Evolutionary conservation across 2,113 vertebrate genomes (phyloP).

Genomic region (Calypte anna): DNA sequence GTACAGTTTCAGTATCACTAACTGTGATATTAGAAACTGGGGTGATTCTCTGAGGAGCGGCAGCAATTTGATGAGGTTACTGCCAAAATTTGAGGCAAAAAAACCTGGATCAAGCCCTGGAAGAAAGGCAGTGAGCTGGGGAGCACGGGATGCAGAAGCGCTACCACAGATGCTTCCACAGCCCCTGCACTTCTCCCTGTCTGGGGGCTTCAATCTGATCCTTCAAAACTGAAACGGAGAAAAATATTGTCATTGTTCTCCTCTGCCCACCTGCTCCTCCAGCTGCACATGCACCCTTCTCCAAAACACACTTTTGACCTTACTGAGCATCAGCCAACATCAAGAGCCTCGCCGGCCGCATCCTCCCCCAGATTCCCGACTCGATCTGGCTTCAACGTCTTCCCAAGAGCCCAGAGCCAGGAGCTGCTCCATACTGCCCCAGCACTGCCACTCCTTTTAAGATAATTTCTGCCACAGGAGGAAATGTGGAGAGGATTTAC

Average conservation of each 20-base stretch:
- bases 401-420: fast-evolving
- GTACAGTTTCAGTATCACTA: not conserved
- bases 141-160: not conserved
- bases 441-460: not conserved
- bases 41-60: not conserved
- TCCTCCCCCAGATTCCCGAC: not conserved
- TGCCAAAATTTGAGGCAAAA: not conserved
- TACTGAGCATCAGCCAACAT: not conserved
- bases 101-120: fast-evolving
- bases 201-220: not conserved
- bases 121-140: fast-evolving
- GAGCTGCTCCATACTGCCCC: not conserved
- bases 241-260: not conserved
- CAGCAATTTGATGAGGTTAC: not conserved
- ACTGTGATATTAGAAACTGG: not conserved
- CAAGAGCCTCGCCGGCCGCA: not conserved
- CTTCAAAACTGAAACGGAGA: not conserved
- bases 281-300: not conserved
- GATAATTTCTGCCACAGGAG: not conserved
- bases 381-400: not conserved
- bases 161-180: not conserved
- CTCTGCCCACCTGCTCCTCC: not conserved
- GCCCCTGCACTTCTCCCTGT: not conserved
- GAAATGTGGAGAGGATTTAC: not conserved
- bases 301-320: not conserved